A percentile compares a stretch with the other conserved stretches of the same genome.
Conservation (phyloP, 2,113 vertebrate genomes). For the Psephotus haematonotus region DNA sequence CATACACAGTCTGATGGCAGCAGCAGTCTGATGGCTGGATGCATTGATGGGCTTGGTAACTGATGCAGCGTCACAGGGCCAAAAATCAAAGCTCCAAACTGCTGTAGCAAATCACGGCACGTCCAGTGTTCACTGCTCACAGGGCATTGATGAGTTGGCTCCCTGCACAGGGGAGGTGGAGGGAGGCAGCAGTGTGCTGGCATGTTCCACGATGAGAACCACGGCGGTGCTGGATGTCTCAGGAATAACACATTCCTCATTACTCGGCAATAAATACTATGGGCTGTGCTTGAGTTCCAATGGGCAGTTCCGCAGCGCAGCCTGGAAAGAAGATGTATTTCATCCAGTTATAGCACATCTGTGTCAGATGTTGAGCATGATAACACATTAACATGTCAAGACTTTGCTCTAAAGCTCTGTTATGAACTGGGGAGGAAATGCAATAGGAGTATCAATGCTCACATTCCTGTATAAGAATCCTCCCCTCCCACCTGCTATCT, state of each 20-base stretch:
- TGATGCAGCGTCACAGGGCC: not conserved
- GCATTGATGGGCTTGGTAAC: not conserved
- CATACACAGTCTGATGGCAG: rapidly evolving
- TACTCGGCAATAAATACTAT: rapidly evolving
- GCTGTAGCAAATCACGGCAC: not conserved
- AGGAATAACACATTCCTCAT: rapidly evolving
- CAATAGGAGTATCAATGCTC: not conserved
- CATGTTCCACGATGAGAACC: rapidly evolving
- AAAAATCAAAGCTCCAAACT: not conserved
- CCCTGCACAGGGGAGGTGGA: not conserved
- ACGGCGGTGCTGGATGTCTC: rapidly evolving
- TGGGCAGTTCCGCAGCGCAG: not conserved
- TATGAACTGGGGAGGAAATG: not conserved
- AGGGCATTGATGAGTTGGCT: not conserved
- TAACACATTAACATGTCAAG: not conserved
- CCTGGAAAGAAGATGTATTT: rapidly evolving
- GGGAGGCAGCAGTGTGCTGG: rapidly evolving
- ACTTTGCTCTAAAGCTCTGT: not conserved
- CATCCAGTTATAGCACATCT: not conserved
- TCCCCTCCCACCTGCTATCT: not conserved
- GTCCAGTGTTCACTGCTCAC: not conserved
- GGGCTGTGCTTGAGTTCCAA: not conserved
- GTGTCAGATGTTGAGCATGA: not conserved
- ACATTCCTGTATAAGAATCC: not conserved
- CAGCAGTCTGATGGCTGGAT: not conserved